Conservation (phyloP, 2,797 vertebrate species). For the Neosalanx taihuensis region DNA sequence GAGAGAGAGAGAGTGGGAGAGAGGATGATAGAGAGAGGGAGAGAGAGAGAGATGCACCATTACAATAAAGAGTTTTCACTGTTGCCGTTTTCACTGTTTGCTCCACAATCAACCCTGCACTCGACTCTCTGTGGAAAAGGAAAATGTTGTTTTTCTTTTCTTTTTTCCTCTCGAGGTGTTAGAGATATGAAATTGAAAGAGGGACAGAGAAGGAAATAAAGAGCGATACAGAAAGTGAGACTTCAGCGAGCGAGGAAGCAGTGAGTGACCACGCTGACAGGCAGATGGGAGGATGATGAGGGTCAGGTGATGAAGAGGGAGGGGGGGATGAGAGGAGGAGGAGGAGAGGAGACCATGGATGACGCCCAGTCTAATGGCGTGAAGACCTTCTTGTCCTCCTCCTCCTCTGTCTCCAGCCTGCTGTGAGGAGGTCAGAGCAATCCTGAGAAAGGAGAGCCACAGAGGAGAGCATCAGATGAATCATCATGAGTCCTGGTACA, state of each 20-base stretch:
- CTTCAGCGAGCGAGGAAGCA: slow-evolving; percentile 39
- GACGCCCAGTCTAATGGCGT: too few relatives aligned
- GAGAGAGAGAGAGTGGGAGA: too few relatives aligned
- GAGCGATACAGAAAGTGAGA: background rate
- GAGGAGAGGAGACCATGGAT: slow-evolving; percentile 2
- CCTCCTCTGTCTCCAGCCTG: too few relatives aligned
- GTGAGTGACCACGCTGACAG: slow-evolving; percentile 61
- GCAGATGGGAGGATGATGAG: slow-evolving; percentile 58
- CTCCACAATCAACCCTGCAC: slow-evolving; percentile 27
- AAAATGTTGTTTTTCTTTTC: slow-evolving; percentile 27
- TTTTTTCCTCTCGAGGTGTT: slow-evolving; percentile 3
- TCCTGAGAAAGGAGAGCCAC: too few relatives aligned
- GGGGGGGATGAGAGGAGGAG: slow-evolving; percentile 14
- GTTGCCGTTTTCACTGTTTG: slow-evolving; percentile 26
- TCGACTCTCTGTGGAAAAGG: background rate
- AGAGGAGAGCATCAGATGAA: too few relatives aligned
- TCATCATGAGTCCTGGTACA: too few relatives aligned
- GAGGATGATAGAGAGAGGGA: too few relatives aligned
- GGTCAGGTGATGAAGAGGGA: slow-evolving; percentile 47
- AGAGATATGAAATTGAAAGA: too few relatives aligned
- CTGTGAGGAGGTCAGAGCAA: too few relatives aligned
- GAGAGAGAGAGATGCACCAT: too few relatives aligned
- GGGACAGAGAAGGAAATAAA: background rate
- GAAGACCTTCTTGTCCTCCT: too few relatives aligned
- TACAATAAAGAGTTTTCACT: slow-evolving; percentile 34